Conservation (phyloP, 2,888 invertebrate genomes). For the Tinea semifulvella region DNA sequence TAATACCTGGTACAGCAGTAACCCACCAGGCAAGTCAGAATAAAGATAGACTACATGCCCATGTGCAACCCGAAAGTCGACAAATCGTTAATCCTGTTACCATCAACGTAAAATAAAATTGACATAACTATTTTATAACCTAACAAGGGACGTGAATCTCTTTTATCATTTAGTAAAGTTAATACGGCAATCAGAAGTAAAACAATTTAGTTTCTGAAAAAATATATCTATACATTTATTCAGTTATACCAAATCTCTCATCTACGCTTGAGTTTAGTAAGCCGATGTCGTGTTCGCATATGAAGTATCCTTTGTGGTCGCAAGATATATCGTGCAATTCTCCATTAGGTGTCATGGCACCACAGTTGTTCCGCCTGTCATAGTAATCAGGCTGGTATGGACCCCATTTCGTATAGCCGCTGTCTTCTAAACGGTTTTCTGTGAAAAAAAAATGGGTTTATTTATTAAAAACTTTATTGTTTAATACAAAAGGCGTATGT, state of each 20-base stretch:
- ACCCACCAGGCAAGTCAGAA: too few relatives aligned
- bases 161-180: too few relatives aligned
- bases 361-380: constrained; percentile 14
- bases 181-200: not conserved
- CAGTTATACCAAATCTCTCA: constrained; percentile 12
- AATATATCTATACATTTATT: not conserved
- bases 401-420: constrained; percentile 19
- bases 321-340: constrained; percentile 16
- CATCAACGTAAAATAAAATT: too few relatives aligned
- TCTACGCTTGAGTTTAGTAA: constrained; percentile 13
- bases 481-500: too few relatives aligned
- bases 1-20: too few relatives aligned
- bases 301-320: constrained; percentile 7
- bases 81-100: too few relatives aligned
- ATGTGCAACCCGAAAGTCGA: too few relatives aligned
- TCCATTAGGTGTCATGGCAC: constrained; percentile 14
- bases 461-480: too few relatives aligned
- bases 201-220: not conserved
- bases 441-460: not conserved
- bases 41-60: too few relatives aligned
- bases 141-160: too few relatives aligned
- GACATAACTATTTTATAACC: too few relatives aligned
- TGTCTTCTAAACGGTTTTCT: constrained; percentile 19
- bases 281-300: constrained; percentile 17
- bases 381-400: constrained; percentile 21